Conservation (phyloP, 1,140 invertebrate genomes). For the Ditylenchus dipsaci region DNA sequence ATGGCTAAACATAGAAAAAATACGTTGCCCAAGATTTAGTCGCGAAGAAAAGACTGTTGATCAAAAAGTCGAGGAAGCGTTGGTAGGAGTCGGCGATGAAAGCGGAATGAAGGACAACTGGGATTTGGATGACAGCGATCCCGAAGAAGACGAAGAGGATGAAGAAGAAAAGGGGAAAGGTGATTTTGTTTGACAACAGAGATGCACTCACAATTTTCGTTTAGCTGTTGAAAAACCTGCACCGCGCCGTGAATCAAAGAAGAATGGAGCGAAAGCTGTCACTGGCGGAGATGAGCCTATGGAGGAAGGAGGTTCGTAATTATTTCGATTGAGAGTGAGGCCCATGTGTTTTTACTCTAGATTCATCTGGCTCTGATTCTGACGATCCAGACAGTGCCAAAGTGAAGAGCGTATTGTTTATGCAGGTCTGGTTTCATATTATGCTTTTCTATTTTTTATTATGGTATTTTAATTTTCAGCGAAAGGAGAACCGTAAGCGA, state of each 20-base stretch:
- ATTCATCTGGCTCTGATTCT: slow-evolving; percentile 39
- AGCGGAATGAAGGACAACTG: slow-evolving; percentile 36
- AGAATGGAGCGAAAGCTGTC: background rate
- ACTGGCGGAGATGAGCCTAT: background rate
- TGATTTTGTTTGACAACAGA: too few relatives aligned
- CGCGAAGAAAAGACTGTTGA: slow-evolving; percentile 48
- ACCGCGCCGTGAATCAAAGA: background rate
- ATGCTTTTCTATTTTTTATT: background rate
- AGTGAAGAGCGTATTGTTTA: slow-evolving; percentile 44
- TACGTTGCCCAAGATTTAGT: too few relatives aligned
- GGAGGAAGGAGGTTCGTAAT: background rate
- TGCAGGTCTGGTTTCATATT: slow-evolving; percentile 24
- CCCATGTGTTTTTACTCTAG: slow-evolving; percentile 4
- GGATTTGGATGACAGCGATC: slow-evolving; percentile 8
- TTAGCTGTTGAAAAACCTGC: background rate
- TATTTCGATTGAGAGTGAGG: background rate
- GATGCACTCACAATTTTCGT: too few relatives aligned
- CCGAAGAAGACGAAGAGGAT: slow-evolving; percentile 11
- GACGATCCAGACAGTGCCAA: slow-evolving; percentile 49
- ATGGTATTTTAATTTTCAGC: background rate
- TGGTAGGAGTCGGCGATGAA: slow-evolving; percentile 54
- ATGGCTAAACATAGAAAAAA: too few relatives aligned
- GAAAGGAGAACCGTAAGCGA: slow-evolving; percentile 15
- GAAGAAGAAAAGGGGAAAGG: slow-evolving; percentile 37
- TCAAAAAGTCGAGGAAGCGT: slow-evolving; percentile 53